phyloP scores from a whole-genome alignment of 1,140 invertebrate genomes.

The Lasioglossum albipes region DNA sequence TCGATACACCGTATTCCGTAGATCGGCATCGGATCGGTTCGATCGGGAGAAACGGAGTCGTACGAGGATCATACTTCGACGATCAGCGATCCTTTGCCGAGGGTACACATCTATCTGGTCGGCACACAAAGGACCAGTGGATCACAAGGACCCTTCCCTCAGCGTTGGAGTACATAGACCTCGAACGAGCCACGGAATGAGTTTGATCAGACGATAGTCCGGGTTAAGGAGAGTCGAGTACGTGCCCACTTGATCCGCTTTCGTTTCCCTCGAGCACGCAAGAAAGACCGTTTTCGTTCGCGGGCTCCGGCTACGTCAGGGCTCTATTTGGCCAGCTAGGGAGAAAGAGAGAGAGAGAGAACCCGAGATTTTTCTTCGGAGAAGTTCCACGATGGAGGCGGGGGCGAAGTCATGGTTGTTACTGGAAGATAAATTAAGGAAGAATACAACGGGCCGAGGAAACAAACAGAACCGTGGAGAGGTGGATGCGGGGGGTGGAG shows the following conservation, averaged over 20 bases:
- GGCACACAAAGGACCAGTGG: neutral
- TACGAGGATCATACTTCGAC: neutral
- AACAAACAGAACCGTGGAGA: conserved; percentile 27
- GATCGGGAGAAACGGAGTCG: no score
- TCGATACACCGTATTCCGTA: no score
- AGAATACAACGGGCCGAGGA: conserved; percentile 28
- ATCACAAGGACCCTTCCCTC: neutral
- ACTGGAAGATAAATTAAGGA: conserved; percentile 54
- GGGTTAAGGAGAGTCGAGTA: neutral
- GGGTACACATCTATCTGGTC: neutral
- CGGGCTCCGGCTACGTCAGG: neutral
- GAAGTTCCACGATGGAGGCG: neutral
- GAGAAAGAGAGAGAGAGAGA: neutral
- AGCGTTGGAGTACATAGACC: neutral
- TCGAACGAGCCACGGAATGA: neutral
- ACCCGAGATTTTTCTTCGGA: conserved; percentile 28
- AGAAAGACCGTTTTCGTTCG: conserved; percentile 25
- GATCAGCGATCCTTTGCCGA: neutral
- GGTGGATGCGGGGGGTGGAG: neutral
- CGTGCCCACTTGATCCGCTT: neutral
- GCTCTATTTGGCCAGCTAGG: conserved; percentile 20
- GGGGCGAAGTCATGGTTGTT: conserved; percentile 29
- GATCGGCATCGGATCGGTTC: no score
- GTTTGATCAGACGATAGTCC: neutral
- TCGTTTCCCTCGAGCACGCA: conserved; percentile 32